These are phyloP conservation scores for Ctenosaura bakeri DNA, from an alignment of 2,797 vertebrate genomes.

Conservation along the genomic window DNA sequence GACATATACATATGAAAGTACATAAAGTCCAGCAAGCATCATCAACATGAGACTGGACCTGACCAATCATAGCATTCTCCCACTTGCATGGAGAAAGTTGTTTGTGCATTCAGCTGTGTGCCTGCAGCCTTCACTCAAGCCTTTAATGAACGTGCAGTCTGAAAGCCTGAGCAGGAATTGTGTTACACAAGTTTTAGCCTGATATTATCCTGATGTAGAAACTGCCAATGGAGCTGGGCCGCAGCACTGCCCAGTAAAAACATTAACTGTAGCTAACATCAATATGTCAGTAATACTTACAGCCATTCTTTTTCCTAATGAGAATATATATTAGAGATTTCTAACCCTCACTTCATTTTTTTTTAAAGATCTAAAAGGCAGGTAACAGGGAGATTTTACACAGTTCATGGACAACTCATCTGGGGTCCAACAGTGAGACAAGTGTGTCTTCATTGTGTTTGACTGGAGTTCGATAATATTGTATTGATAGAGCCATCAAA, in stretches of 20 bases:
- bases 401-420: neutral
- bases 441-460: neutral
- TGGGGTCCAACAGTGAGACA: conserved; percentile 20
- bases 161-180: neutral
- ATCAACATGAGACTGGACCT: neutral
- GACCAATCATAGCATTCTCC: neutral
- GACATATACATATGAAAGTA: too few species aligned
- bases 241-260: conserved; percentile 43
- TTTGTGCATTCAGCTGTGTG: neutral
- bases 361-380: conserved; percentile 32
- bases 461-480: conserved; percentile 51
- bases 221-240: neutral
- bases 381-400: conserved; percentile 11
- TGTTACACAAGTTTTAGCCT: neutral
- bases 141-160: neutral
- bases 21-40: neutral
- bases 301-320: conserved; percentile 34
- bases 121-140: neutral
- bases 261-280: conserved; percentile 46
- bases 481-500: conserved; percentile 31
- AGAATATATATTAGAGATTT: neutral
- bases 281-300: conserved; percentile 49
- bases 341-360: neutral
- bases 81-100: neutral
- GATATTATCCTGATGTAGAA: neutral